phyloP scores from a whole-genome alignment of 35 echinoderm and acorn worm genomes.

The Acanthaster planci region DNA sequence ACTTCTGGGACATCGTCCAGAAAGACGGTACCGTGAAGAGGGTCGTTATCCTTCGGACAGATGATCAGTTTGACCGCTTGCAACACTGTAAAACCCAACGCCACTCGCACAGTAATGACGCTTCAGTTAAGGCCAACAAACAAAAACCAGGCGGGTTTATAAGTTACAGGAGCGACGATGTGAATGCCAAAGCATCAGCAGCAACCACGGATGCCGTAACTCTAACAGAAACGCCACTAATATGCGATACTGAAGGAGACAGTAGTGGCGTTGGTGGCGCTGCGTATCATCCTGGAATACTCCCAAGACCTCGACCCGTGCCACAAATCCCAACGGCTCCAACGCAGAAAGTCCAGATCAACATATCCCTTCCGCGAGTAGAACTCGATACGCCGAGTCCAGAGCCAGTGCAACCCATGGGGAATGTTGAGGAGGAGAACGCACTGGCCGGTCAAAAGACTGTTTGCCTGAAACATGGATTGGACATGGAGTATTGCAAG shows the following conservation, averaged over 20 bases:
- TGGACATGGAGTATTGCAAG: too few relatives aligned
- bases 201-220: background rate
- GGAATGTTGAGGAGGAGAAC: background rate
- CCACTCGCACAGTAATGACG: too few relatives aligned
- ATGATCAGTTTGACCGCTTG: constrained; percentile 25
- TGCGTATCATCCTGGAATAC: constrained; percentile 18
- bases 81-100: background rate
- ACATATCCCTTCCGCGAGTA: constrained; percentile 38
- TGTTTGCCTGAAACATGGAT: too few relatives aligned
- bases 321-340: background rate
- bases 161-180: constrained; percentile 1
- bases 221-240: too few relatives aligned
- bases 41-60: constrained; percentile 21
- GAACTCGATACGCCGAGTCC: constrained; percentile 18
- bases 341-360: constrained; percentile 2
- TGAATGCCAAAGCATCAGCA: too few relatives aligned
- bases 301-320: constrained; percentile 4
- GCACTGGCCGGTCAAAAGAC: too few relatives aligned
- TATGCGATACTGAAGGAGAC: too few relatives aligned
- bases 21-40: constrained; percentile 34
- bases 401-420: background rate
- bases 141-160: background rate
- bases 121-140: background rate
- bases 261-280: too few relatives aligned
- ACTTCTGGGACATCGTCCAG: constrained; percentile 37